Conservation (phyloP, 2,797 vertebrate genomes). For the Mionectes olivaceus region DNA sequence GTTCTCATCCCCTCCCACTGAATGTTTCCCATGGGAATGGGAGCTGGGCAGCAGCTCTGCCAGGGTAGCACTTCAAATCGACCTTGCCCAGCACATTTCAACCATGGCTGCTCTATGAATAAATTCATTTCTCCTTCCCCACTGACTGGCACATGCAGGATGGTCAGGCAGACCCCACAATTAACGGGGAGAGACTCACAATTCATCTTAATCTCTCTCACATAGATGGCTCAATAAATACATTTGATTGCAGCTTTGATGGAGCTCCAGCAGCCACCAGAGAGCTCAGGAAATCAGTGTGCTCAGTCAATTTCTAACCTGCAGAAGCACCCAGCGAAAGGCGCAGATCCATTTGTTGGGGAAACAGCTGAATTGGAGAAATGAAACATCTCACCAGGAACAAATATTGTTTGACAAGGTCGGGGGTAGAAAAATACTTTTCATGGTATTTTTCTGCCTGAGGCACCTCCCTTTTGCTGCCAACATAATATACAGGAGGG, state of each 20-base stretch:
- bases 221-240: not conserved
- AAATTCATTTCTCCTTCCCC: not conserved
- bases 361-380: not conserved
- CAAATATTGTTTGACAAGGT: conserved; percentile 23
- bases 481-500: not conserved
- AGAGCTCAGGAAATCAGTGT: not conserved
- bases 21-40: not conserved
- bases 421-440: not conserved
- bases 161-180: not conserved
- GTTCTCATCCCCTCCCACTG: not conserved
- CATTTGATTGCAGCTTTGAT: conserved; percentile 7
- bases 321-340: not conserved
- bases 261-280: not conserved
- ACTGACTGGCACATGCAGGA: not conserved
- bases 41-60: not conserved
- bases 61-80: not conserved
- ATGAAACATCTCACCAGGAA: conserved; percentile 7
- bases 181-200: not conserved
- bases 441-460: not conserved
- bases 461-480: conserved; percentile 38
- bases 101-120: not conserved
- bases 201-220: not conserved
- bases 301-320: conserved; percentile 6
- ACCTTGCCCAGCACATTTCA: not conserved
- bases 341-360: not conserved